These are phyloP conservation scores for Dromiciops gliroides DNA, from an alignment of 2,113 vertebrate species.

Conservation along the genomic window DNA sequence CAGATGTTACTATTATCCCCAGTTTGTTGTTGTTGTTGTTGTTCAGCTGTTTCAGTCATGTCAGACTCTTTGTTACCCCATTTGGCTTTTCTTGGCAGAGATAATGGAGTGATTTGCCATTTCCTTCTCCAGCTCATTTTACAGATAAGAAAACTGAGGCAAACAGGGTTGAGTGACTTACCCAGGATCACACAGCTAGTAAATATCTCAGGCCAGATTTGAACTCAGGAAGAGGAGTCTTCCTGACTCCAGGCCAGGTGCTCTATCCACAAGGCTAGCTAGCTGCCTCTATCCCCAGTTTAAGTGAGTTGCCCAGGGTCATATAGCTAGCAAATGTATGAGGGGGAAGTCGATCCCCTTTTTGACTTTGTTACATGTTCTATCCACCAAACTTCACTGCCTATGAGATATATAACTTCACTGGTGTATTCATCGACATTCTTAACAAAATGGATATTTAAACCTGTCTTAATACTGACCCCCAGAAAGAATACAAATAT, in stretches of 20 bases:
- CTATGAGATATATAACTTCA: neutral
- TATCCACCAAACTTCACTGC: neutral
- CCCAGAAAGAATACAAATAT: constrained; percentile 56
- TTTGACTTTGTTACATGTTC: neutral
- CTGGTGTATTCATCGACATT: constrained; percentile 34
- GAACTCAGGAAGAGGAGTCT: neutral
- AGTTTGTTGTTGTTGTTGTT: neutral
- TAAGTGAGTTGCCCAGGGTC: neutral
- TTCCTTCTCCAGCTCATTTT: neutral
- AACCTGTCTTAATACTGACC: constrained; percentile 15
- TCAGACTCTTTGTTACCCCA: neutral
- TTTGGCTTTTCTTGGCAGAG: neutral
- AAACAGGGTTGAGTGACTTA: neutral
- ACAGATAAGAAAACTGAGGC: neutral
- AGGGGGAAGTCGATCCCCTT: neutral
- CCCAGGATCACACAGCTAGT: neutral
- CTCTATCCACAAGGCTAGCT: neutral
- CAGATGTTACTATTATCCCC: too few species aligned
- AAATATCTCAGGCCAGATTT: neutral
- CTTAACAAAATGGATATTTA: constrained; percentile 41
- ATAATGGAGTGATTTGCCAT: too few species aligned
- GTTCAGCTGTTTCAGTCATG: neutral
- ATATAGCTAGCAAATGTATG: neutral
- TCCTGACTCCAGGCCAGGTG: neutral
- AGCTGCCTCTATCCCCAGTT: neutral